Evolutionary conservation across 2,113 vertebrate species (phyloP).

Genomic region (Hemiscyllium ocellatum): DNA sequence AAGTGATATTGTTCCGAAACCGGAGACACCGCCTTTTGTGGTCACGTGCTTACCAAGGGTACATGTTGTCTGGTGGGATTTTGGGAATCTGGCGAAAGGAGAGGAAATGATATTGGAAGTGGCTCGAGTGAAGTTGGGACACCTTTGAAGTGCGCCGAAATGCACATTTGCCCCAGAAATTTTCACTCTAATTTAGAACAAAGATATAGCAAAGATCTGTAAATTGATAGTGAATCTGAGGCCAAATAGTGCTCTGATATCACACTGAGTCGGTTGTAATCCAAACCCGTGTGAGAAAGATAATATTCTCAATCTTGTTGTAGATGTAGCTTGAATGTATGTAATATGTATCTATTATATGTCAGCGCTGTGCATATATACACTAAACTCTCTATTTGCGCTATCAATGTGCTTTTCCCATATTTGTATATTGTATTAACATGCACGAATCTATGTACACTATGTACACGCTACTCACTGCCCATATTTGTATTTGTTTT

Average conservation of each 20-base stretch:
- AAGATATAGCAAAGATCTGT: neutral
- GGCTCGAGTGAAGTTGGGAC: neutral
- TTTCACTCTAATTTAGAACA: neutral
- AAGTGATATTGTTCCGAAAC: neutral
- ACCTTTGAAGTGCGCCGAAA: neutral
- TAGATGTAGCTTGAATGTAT: neutral
- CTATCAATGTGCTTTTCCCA: neutral
- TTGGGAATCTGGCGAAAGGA: neutral
- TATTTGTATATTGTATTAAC: neutral
- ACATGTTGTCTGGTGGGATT: neutral
- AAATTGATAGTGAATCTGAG: neutral
- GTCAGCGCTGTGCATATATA: neutral
- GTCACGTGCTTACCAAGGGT: neutral
- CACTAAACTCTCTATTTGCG: neutral
- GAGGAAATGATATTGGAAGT: neutral
- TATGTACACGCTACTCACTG: neutral
- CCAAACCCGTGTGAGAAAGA: neutral
- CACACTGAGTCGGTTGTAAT: neutral
- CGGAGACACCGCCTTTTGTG: neutral
- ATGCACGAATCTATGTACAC: neutral
- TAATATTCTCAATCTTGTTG: neutral
- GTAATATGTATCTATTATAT: neutral
- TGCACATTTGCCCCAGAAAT: too few relatives aligned
- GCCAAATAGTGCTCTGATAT: neutral
- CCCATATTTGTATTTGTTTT: neutral